A percentile compares a stretch with the other conserved stretches of the same genome.
Evolutionary conservation across 53 echinoderm and acorn worm genomes (phyloP).

Genomic region (Temnopleurus reevesii): DNA sequence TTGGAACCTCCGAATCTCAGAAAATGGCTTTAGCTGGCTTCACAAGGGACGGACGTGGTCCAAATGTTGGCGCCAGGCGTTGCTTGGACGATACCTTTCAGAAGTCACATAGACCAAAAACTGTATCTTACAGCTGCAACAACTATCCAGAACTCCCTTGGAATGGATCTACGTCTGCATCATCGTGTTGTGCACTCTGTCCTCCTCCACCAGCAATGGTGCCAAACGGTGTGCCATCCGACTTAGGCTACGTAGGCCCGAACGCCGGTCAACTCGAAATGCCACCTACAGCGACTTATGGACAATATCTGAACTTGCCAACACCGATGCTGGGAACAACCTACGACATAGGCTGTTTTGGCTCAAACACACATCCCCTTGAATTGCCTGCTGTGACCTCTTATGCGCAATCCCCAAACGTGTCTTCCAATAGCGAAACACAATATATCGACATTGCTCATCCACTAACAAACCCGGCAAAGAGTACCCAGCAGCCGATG

Average conservation of each 20-base stretch:
- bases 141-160: background rate
- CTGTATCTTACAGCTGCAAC: background rate
- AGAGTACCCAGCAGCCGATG: background rate
- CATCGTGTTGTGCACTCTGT: no score
- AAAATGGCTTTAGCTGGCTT: no score
- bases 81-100: background rate
- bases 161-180: background rate
- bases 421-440: background rate
- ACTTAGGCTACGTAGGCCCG: background rate
- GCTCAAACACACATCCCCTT: background rate
- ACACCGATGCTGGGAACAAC: background rate
- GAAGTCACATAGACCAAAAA: background rate
- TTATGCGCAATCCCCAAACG: background rate
- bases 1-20: no score
- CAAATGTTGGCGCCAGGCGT: conserved; percentile 1
- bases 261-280: background rate
- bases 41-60: no score
- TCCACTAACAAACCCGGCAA: background rate
- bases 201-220: no score
- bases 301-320: background rate
- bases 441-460: background rate
- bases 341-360: background rate
- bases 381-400: no score
- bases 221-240: background rate
- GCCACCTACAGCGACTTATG: background rate